Evolutionary conservation across 2,888 invertebrate species (phyloP).

Genomic region (Tinea trinotella): DNA sequence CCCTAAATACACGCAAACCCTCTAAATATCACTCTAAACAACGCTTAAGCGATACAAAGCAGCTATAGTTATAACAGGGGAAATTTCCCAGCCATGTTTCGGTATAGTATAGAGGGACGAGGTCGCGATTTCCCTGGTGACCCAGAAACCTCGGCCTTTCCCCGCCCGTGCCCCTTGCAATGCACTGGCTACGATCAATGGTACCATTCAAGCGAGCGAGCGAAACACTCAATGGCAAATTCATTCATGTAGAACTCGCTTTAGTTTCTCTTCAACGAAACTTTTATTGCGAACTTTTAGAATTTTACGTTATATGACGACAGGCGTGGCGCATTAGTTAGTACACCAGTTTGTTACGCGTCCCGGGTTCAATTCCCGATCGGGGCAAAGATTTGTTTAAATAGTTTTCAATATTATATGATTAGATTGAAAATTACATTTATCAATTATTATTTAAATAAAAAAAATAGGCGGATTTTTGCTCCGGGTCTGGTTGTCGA

Average conservation of each 20-base stretch:
- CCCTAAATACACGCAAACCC: not conserved
- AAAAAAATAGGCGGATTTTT: too few relatives aligned
- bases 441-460: too few relatives aligned
- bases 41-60: not conserved
- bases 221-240: constrained; percentile 26
- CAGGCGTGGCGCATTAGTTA: too few relatives aligned
- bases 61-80: not conserved
- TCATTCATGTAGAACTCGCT: constrained; percentile 44
- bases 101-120: constrained; percentile 2
- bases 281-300: too few relatives aligned
- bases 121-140: constrained; percentile 12
- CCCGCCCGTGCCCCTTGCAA: constrained; percentile 16
- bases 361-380: too few relatives aligned
- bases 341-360: too few relatives aligned
- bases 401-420: too few relatives aligned
- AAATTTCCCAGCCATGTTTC: constrained; percentile 2
- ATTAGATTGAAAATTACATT: too few relatives aligned
- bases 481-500: too few relatives aligned
- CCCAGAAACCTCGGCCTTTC: constrained; percentile 15
- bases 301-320: too few relatives aligned
- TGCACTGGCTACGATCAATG: constrained; percentile 46
- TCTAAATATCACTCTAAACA: not conserved
- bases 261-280: too few relatives aligned
- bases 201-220: constrained; percentile 28
- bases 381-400: too few relatives aligned